Conservation (phyloP, 2,113 vertebrate genomes). For the Hippopotamus amphibius region DNA sequence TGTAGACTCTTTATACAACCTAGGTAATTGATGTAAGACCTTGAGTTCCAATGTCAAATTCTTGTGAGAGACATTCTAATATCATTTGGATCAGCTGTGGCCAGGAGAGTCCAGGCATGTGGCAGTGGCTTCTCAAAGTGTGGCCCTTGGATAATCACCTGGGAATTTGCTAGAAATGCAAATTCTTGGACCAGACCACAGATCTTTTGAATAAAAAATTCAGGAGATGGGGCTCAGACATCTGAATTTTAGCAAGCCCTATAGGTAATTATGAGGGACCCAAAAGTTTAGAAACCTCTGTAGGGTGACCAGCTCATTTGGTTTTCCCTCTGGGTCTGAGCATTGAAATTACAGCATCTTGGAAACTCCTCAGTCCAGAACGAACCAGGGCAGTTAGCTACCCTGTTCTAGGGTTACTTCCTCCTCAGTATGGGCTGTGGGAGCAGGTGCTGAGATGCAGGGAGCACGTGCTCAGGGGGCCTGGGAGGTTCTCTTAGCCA, state of each 20-base stretch:
- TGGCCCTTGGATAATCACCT: not conserved
- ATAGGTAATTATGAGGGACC: not conserved
- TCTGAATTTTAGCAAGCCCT: not conserved
- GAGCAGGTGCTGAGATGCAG: not conserved
- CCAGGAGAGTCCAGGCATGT: not conserved
- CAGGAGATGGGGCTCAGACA: not conserved
- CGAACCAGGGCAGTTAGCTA: not conserved
- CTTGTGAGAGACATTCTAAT: not conserved
- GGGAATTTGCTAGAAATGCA: not conserved
- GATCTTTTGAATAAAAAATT: not conserved
- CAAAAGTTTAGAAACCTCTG: not conserved
- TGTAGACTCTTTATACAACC: not conserved
- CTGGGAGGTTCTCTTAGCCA: conserved; percentile 9
- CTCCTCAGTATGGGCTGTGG: not conserved
- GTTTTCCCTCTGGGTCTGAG: not conserved
- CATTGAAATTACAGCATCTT: not conserved
- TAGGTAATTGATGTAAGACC: not conserved
- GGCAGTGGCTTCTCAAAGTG: not conserved
- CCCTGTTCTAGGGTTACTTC: not conserved
- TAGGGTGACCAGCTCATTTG: not conserved
- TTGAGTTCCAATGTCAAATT: not conserved
- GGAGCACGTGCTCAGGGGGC: not conserved
- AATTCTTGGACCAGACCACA: not conserved
- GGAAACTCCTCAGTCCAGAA: not conserved
- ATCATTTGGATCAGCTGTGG: not conserved